Conservation (phyloP, 2,797 vertebrate species). For the Mormyrus hasselquistii region DNA sequence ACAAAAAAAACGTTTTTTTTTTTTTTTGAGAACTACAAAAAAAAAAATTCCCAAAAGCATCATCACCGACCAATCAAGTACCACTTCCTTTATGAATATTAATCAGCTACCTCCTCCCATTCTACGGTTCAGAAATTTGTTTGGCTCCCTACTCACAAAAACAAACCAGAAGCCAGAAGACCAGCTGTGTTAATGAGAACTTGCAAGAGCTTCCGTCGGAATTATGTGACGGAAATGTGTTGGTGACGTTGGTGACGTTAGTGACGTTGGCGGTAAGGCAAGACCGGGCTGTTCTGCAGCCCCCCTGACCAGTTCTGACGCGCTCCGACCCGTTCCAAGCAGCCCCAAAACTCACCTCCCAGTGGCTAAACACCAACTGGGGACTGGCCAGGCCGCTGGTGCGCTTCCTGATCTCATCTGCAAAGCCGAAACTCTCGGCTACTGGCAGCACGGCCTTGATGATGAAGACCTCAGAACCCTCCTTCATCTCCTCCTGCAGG, state of each 20-base stretch:
- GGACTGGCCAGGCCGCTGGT: conserved; percentile 96
- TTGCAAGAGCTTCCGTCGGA: not conserved
- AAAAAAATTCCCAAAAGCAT: not conserved
- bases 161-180: not conserved
- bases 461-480: conserved; percentile 90
- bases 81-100: not conserved
- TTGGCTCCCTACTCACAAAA: not conserved
- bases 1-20: not conserved
- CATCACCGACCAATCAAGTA: not conserved
- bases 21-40: not conserved
- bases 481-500: conserved; percentile 92
- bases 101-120: not conserved
- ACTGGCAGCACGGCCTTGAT: conserved; percentile 89
- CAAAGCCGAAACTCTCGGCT: conserved; percentile 94
- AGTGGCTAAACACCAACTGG: conserved; percentile 95
- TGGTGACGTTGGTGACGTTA: not conserved
- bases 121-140: not conserved
- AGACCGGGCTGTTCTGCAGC: not conserved
- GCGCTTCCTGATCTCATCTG: conserved; percentile 90
- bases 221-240: not conserved
- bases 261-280: not conserved
- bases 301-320: not conserved
- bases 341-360: conserved; percentile 73
- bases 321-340: not conserved
- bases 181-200: not conserved